Evolutionary conservation across 1,140 invertebrate genomes (phyloP), one percentile per base, ranked within the genome.

Genomic region (Danaus plexippus): DNA sequence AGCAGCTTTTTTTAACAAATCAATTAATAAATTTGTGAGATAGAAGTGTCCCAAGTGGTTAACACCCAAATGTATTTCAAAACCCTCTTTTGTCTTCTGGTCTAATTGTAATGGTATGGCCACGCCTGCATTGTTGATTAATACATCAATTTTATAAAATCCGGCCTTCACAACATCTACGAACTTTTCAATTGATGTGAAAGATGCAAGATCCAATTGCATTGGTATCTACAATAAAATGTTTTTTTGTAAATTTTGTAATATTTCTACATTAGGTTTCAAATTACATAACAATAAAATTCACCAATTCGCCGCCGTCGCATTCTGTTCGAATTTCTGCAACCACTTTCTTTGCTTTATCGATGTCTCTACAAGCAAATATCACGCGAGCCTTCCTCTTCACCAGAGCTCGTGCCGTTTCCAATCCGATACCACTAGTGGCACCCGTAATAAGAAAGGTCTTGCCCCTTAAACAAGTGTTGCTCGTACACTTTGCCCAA

Each of bases 71-170:
- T 95, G 92, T 52, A 89, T 89, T 75, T 97, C 96, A 73, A 93
- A 93, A 1, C 94, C 95, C 68, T 97, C 94, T 58, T 90, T 90
- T 0, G 92, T 93, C 57, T 89, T 89, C 44, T 69, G 48, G 57
- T 85, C 84, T 11, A 66, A n/a, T 8, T 80, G 67, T 8, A 89
- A 74, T 4, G 92, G 92, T 59, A 92, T 92, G 61, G 91, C 89
- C 0, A 96, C 90, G 9, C 94, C 95, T 13, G 95, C 96, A 88
- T 98, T 98, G 77, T 98, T 98, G 47, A 98, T 93, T 42, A 98
- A 87, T 32, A 96, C 90, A 87, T 98, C 92, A 46, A 98, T 87
- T 60, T 85, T 87, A 56, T 82, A 62, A 65, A 88, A 87, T 9
- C 80, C 85, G 9, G 77, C 75, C 47, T 91, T 88, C 1, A 96